phyloP scores from a whole-genome alignment of 1,140 invertebrate species.

The honey bee (Apis mellifera) region Amel_HAv3.1 CM009935.2:7362501-7363000 shows the following conservation, averaged over 20 bases:
- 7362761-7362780: conserved; percentile 61
- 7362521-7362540: conserved; percentile 58
- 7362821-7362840: not conserved
- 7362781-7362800: not conserved
- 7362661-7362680: conserved; percentile 80
- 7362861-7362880: conserved; percentile 72
- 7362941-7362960: conserved; percentile 10
- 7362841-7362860: conserved; percentile 71
- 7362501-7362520: conserved; percentile 23
- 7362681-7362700: conserved; percentile 66
- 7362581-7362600: conserved; percentile 78
- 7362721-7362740: conserved; percentile 51
- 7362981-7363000: conserved; percentile 43
- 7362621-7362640: conserved; percentile 79
- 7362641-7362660: conserved; percentile 86
- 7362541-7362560: conserved; percentile 50
- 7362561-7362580: conserved; percentile 65
- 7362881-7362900: conserved; percentile 67
- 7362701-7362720: conserved; percentile 49
- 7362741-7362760: conserved; percentile 69
- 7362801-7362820: conserved; percentile 8
- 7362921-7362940: conserved; percentile 62
- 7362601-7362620: conserved; percentile 86
- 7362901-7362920: conserved; percentile 44
- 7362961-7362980: not conserved